These are phyloP conservation scores for Pseudomyrmex cubaensis DNA, from an alignment of 1,140 invertebrate species.

Conservation along the genomic window DNA sequence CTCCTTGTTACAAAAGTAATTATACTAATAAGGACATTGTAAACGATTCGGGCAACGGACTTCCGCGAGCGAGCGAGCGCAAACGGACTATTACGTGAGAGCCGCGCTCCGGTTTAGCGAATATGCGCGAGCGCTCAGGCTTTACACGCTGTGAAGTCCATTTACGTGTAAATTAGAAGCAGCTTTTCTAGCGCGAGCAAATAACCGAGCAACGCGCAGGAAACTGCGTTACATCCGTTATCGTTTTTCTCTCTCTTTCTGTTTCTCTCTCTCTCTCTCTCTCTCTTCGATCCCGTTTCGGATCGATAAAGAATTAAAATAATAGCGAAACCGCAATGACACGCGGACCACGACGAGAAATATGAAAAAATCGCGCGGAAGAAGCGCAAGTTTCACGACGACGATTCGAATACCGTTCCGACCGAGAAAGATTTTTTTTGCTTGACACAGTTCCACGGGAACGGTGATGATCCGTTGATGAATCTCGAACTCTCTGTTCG, in stretches of 20 bases:
- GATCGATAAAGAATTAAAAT: constrained; percentile 20
- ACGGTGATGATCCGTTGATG: constrained; percentile 43
- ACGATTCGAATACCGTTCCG: constrained; percentile 22
- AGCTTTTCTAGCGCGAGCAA: neutral
- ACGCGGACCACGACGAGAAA: neutral
- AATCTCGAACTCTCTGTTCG: neutral
- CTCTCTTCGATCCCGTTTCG: neutral
- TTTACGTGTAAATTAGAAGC: constrained; percentile 20
- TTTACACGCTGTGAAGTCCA: neutral
- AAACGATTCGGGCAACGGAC: too few relatives aligned
- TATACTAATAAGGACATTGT: too few relatives aligned
- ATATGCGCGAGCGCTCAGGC: neutral
- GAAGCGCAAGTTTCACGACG: neutral
- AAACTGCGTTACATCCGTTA: neutral
- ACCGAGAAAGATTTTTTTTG: constrained; percentile 9
- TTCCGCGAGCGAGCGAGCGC: constrained; percentile 2
- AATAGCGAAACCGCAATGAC: neutral
- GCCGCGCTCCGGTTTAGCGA: neutral
- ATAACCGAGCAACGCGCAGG: neutral
- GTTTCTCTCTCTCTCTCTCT: too few relatives aligned
- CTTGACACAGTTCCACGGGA: constrained; percentile 49
- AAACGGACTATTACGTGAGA: constrained; percentile 24
- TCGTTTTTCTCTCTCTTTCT: neutral
- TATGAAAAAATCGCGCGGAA: neutral
- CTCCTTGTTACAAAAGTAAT: too few relatives aligned